Evolutionary conservation across 2,113 vertebrate species (phyloP).

Genomic region (Lepus americanus): DNA sequence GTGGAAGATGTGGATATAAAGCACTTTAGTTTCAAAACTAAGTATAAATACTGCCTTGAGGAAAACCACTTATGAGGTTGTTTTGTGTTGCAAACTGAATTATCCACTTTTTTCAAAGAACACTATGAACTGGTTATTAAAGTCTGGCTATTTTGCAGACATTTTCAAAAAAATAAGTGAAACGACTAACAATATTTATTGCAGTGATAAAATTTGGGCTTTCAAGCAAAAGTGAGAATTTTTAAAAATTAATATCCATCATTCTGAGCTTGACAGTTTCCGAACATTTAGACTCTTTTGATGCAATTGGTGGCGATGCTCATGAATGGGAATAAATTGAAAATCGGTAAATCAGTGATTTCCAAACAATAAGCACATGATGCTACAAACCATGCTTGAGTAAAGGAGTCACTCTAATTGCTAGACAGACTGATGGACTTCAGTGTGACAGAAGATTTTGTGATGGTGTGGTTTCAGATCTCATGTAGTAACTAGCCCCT

Average conservation of each 20-base stretch:
- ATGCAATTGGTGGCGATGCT: constrained; percentile 1
- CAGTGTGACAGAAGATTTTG: neutral
- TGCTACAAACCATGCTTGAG: neutral
- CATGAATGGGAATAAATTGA: neutral
- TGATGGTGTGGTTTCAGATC: constrained; percentile 5
- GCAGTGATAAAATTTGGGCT: constrained; percentile 21
- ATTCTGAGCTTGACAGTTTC: constrained; percentile 26
- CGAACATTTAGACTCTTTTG: neutral
- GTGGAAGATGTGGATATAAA: neutral
- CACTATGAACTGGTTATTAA: neutral
- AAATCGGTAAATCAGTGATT: neutral
- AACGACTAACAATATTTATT: constrained; percentile 35
- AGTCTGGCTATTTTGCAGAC: constrained; percentile 15
- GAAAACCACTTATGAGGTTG: neutral
- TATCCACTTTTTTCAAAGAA: neutral
- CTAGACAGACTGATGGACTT: neutral
- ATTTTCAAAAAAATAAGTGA: neutral
- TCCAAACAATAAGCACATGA: neutral
- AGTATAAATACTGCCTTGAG: neutral
- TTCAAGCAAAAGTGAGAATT: constrained; percentile 28
- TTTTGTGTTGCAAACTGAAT: constrained; percentile 33
- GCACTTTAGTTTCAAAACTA: neutral
- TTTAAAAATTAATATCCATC: neutral
- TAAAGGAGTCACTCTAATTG: constrained; percentile 21
- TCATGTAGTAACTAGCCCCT: constrained; percentile 2